Evolutionary conservation across 2,888 invertebrate species (phyloP).

Genomic region (Parapristionchus giblindavisi): DNA sequence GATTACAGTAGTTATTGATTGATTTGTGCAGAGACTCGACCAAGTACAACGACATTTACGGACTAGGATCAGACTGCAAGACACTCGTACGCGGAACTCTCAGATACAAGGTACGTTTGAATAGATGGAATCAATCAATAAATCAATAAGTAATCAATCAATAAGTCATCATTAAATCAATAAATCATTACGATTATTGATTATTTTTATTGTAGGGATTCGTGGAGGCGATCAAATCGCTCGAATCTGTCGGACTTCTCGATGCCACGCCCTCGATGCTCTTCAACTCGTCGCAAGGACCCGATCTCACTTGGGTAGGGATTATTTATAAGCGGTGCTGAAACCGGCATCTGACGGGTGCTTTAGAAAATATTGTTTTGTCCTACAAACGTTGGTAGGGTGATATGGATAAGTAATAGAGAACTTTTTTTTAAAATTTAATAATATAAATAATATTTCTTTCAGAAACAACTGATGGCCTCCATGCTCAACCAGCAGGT

Average conservation of each 20-base stretch:
- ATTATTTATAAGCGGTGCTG: neutral
- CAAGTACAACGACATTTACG: slow-evolving; percentile 85
- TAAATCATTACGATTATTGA: neutral
- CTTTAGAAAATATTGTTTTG: neutral
- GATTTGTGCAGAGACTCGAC: slow-evolving; percentile 85
- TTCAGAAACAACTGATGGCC: slow-evolving; percentile 84
- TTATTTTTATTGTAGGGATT: slow-evolving; percentile 77
- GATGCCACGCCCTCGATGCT: slow-evolving; percentile 85
- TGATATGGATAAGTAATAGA: neutral
- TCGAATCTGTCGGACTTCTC: slow-evolving; percentile 87
- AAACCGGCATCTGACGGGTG: neutral
- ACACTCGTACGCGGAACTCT: slow-evolving; percentile 93
- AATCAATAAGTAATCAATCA: neutral
- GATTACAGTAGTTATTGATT: neutral
- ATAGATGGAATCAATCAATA: neutral
- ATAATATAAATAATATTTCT: slow-evolving; percentile 38
- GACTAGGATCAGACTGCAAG: slow-evolving; percentile 79
- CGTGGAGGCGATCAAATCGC: slow-evolving; percentile 84
- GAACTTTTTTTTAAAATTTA: neutral
- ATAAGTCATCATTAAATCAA: neutral
- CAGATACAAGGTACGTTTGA: slow-evolving; percentile 78
- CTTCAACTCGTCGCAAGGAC: slow-evolving; percentile 88
- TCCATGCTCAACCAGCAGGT: slow-evolving; percentile 84
- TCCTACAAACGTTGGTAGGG: neutral
- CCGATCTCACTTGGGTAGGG: slow-evolving; percentile 88